These are phyloP conservation scores for Nomada ferruginata DNA, from an alignment of 2,888 invertebrate genomes.

Conservation along the genomic window DNA sequence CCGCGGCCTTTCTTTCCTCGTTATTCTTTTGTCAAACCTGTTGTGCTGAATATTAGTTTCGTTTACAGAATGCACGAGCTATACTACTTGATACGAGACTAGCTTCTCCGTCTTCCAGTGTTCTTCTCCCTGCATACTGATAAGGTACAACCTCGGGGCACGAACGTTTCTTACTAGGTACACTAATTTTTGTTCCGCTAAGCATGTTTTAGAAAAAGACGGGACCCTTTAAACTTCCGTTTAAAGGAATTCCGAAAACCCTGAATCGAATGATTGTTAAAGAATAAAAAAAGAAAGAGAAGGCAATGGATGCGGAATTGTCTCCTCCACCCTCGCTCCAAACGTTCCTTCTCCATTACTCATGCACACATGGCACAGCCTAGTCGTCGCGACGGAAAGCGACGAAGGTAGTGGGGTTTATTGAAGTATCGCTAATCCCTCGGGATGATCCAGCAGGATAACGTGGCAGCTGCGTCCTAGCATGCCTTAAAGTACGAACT, in stretches of 20 bases:
- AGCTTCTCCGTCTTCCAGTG: slow-evolving; percentile 24
- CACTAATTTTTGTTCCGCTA: no score
- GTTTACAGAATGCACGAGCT: slow-evolving; percentile 73
- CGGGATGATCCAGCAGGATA: slow-evolving; percentile 75
- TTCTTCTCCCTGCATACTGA: no score
- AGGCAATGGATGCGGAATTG: slow-evolving; percentile 1
- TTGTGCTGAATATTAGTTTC: slow-evolving; percentile 73
- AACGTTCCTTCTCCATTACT: neutral
- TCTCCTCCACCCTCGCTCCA: neutral
- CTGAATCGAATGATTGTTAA: slow-evolving; percentile 19
- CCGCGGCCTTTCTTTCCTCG: neutral
- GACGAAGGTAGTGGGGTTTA: slow-evolving; percentile 72
- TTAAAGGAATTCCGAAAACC: no score
- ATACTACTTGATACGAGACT: slow-evolving; percentile 37
- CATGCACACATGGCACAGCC: slow-evolving; percentile 18
- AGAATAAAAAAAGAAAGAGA: neutral
- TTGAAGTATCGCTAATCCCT: slow-evolving; percentile 80
- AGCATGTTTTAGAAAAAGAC: no score
- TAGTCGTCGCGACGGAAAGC: slow-evolving; percentile 22
- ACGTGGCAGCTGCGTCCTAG: slow-evolving; percentile 78
- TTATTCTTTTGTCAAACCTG: slow-evolving; percentile 44
- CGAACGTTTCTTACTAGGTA: no score
- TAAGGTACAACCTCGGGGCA: no score
- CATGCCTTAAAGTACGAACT: slow-evolving; percentile 75
- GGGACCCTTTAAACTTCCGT: no score